phyloP scores from a whole-genome alignment of 2,888 invertebrate species.

The Helobdella robusta region DNA sequence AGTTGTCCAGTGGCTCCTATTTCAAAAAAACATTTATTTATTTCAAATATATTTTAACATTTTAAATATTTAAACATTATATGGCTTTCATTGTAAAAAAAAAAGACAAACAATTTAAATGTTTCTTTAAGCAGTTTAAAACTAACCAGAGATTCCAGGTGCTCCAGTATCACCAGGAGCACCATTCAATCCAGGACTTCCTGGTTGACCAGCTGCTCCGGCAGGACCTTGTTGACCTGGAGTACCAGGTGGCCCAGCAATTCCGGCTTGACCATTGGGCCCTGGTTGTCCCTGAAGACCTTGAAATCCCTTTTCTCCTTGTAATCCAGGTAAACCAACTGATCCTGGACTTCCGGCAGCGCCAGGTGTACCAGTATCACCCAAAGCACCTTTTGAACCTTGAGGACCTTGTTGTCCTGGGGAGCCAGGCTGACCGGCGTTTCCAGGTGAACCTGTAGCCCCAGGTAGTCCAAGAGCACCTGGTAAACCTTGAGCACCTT shows the following conservation, averaged over 20 bases:
- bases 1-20: constrained; percentile 24
- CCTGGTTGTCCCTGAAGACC: constrained; percentile 28
- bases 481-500: not conserved
- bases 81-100: too few species aligned
- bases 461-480: constrained; percentile 6
- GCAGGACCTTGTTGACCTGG: constrained; percentile 14
- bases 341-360: constrained; percentile 20
- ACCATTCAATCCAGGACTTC: constrained; percentile 13
- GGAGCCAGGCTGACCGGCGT: not conserved
- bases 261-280: constrained; percentile 25
- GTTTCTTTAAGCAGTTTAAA: constrained; percentile 7
- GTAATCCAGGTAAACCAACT: constrained; percentile 35
- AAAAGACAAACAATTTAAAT: too few species aligned
- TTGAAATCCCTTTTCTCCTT: constrained; percentile 31
- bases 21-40: too few species aligned
- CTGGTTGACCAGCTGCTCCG: constrained; percentile 10
- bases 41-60: too few species aligned
- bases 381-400: constrained; percentile 29
- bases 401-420: constrained; percentile 12
- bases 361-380: constrained; percentile 26
- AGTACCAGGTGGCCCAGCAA: constrained; percentile 22
- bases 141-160: constrained; percentile 13
- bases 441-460: constrained; percentile 9
- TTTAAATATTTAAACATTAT: too few species aligned
- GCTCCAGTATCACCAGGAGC: constrained; percentile 36